phyloP scores from a whole-genome alignment of 1,140 invertebrate species.

The Zaprionus tsacasi region DNA sequence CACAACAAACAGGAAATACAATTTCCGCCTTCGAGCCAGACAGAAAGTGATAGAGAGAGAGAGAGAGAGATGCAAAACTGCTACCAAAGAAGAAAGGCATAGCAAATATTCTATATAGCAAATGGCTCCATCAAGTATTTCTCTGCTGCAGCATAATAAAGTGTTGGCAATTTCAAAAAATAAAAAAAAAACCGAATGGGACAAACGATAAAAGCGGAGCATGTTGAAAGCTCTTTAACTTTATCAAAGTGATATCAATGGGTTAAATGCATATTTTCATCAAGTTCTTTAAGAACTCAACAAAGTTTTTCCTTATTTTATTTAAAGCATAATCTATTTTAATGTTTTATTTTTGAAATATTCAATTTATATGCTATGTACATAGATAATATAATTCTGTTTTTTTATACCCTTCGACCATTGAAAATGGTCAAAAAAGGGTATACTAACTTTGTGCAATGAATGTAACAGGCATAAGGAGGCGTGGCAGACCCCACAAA shows the following conservation, averaged over 20 bases:
- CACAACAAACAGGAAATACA: conserved; percentile 64
- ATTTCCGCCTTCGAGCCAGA: conserved; percentile 56
- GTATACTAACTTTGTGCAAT: no score
- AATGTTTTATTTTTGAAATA: no score
- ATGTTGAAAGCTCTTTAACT: not conserved
- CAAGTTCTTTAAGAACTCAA: not conserved
- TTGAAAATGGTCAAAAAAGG: no score
- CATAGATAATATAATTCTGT: no score
- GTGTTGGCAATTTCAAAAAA: conserved; percentile 13
- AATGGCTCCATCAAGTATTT: conserved; percentile 4
- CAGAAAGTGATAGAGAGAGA: not conserved
- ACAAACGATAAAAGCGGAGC: not conserved
- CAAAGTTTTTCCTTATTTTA: no score
- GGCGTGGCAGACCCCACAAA: no score
- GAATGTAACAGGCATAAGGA: no score
- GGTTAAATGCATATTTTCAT: not conserved
- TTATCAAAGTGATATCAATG: not conserved
- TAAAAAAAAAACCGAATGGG: no score
- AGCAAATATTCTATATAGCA: not conserved
- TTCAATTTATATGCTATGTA: no score
- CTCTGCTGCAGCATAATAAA: conserved; percentile 2
- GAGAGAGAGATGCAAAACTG: conserved; percentile 22
- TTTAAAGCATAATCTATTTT: no score
- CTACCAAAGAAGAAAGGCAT: not conserved
- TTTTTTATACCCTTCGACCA: no score